phyloP scores from a whole-genome alignment of 2,888 invertebrate species.

The Leptopilina myrica region DNA sequence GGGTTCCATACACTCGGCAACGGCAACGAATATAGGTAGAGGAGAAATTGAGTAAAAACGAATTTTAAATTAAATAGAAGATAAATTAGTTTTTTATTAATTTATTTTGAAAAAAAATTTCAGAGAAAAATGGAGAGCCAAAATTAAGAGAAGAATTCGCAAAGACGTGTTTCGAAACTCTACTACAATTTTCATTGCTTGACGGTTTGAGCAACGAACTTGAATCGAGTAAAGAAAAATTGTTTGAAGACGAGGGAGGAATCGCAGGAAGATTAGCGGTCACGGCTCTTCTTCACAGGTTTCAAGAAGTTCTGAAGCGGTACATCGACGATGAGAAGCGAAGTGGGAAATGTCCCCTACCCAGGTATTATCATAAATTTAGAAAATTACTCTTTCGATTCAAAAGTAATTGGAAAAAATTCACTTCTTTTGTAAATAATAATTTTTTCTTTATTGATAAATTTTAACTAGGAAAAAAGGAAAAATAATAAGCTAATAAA shows the following conservation, averaged over 20 bases:
- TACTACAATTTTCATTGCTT: conserved; percentile 93
- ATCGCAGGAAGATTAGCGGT: conserved; percentile 89
- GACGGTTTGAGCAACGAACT: conserved; percentile 81
- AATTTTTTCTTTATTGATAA: too few species aligned
- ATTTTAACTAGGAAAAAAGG: too few species aligned
- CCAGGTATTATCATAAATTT: conserved; percentile 80
- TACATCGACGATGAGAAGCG: conserved; percentile 91
- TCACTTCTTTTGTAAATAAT: background rate
- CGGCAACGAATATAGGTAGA: conserved; percentile 79
- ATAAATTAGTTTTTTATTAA: background rate
- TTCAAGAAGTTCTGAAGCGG: conserved; percentile 93
- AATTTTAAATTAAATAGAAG: conserved; percentile 20
- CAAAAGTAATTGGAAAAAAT: background rate
- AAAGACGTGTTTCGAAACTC: conserved; percentile 96
- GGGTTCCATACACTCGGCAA: conserved; percentile 90
- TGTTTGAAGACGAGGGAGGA: conserved; percentile 78
- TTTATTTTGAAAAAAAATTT: conserved; percentile 22
- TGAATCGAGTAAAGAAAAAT: conserved; percentile 59
- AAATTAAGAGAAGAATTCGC: conserved; percentile 96
- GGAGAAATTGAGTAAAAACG: background rate
- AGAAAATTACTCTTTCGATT: background rate
- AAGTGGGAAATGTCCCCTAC: conserved; percentile 90
- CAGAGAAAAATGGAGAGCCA: conserved; percentile 72
- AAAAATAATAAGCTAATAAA: too few species aligned
- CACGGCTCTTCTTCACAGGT: conserved; percentile 93